Evolutionary conservation across 2,797 vertebrate genomes (phyloP), one percentile per base, ranked within the genome.

Genomic region (Oreortyx pictus): DNA sequence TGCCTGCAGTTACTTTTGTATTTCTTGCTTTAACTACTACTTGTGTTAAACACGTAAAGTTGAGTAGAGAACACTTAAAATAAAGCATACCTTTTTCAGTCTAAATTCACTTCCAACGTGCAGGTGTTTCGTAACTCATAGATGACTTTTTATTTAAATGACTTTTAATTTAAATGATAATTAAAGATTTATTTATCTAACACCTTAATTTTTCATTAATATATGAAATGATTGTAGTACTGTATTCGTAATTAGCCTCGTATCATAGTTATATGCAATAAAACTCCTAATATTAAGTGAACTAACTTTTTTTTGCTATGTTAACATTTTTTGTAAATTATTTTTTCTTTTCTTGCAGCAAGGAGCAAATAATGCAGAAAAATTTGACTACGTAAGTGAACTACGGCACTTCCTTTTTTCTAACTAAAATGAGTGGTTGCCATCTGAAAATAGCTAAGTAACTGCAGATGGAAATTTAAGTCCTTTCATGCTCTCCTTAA

Each of bases 381-480:
- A 99, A 87, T 99, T 99, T 97, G 99, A 99, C 94, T 99, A 99
- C 50, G 99, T 99, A 97, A 99, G 99, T 99, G 93, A 52, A 91
- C 66, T 84, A 19, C 3, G 59, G 17, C 23, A 35, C 78, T 81
- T 23, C 71, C 84, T 78, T 67, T 75, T 0, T 72, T 0, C 5
- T 64, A 37, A 39, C 25, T 90, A 47, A 88, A 59, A 50, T 75
- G 23, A 24, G 10, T 39, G n/a, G 2, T 72, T 35, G 16, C 65
- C 47, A 4, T 62, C 10, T 80, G 8, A 27, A 54, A 29, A 13
- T 62, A 11, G 35, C 20, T 49, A 61, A 18, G 16, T 54, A 73
- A 61, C n/a, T 49, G 16, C 35, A 74, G 33, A 27, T 79, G 49
- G 54, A 65, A 59, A 67, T 66, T 41, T 49, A 37, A 79, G 7